Conservation (phyloP, 2,888 invertebrate genomes). For the Elaeidobius kamerunicus region DNA sequence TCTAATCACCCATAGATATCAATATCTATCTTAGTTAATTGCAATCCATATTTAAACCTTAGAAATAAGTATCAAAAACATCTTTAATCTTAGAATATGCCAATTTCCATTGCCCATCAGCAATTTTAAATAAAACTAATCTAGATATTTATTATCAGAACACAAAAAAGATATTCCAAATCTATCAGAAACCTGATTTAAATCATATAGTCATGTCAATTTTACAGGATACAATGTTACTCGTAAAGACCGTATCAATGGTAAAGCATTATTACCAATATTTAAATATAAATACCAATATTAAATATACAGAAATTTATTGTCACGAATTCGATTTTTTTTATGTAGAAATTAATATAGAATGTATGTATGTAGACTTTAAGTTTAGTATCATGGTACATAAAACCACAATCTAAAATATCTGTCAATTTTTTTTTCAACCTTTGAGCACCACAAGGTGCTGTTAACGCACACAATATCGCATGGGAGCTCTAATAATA, state of each 20-base stretch:
- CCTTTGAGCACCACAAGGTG: background rate
- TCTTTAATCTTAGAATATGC: background rate
- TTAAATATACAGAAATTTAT: background rate
- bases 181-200: background rate
- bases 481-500: constrained; percentile 1
- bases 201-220: background rate
- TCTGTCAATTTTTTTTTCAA: background rate
- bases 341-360: background rate
- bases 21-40: too few species aligned
- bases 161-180: background rate
- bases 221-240: background rate
- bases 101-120: background rate
- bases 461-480: constrained; percentile 4
- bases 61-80: too few species aligned
- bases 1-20: too few species aligned
- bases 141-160: background rate
- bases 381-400: background rate
- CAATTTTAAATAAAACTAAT: background rate
- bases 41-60: background rate
- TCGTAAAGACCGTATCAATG: background rate
- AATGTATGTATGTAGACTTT: background rate
- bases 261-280: background rate
- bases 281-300: background rate
- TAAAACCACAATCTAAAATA: constrained; percentile 4
- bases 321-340: background rate